Evolutionary conservation across 2,888 invertebrate genomes (phyloP).

Genomic region (Agonopterix alstromeriana): DNA sequence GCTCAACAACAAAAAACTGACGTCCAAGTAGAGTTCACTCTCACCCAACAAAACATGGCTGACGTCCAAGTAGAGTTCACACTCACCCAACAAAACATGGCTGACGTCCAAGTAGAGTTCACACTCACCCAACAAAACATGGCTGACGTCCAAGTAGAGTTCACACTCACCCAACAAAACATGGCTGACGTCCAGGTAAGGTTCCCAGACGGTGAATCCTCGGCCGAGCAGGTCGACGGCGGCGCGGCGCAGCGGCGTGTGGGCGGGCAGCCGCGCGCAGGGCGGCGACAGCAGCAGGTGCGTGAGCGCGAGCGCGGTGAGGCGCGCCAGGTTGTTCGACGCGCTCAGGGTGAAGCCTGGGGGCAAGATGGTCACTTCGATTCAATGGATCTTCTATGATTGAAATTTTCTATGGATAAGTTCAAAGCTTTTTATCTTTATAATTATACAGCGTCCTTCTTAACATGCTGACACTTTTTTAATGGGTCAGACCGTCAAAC

Average conservation of each 20-base stretch:
- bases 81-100: too few species aligned
- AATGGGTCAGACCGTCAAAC: too few species aligned
- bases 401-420: too few species aligned
- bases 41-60: constrained; percentile 13
- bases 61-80: too few species aligned
- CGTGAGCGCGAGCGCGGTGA: constrained; percentile 95
- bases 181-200: constrained; percentile 80
- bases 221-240: constrained; percentile 98
- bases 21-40: not conserved
- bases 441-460: too few species aligned
- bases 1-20: too few species aligned
- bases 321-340: constrained; percentile 90
- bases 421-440: too few species aligned
- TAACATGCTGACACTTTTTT: too few species aligned
- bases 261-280: constrained; percentile 88
- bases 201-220: constrained; percentile 99
- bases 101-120: too few species aligned
- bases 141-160: not conserved
- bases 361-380: not conserved
- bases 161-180: constrained; percentile 46
- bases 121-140: too few species aligned
- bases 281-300: constrained; percentile 94
- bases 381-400: too few species aligned
- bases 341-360: constrained; percentile 61
- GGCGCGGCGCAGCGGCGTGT: constrained; percentile 95